These are phyloP conservation scores for Tapera naevia DNA, from an alignment of 2,797 vertebrate species.

Conservation along the genomic window DNA sequence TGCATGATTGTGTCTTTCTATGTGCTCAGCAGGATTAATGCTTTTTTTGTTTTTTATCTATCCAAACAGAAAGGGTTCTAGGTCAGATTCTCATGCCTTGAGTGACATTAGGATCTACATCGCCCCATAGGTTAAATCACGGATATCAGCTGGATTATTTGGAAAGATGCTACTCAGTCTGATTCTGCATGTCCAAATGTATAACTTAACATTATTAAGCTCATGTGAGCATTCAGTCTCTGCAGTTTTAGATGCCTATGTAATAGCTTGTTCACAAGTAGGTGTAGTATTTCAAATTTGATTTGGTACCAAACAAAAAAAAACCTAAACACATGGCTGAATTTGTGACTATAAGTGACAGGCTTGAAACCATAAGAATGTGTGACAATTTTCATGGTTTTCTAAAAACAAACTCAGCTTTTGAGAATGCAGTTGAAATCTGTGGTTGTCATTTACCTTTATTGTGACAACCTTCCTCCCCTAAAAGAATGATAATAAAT, in stretches of 20 bases:
- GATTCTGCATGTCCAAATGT: not conserved
- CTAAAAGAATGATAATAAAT: not conserved
- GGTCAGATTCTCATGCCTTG: not conserved
- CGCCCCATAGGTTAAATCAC: not conserved
- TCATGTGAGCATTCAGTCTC: not conserved
- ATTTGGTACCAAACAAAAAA: not conserved
- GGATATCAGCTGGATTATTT: not conserved
- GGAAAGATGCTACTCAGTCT: not conserved
- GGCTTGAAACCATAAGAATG: not conserved
- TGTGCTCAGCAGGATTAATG: not conserved
- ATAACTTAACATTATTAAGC: not conserved
- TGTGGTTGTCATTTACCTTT: not conserved
- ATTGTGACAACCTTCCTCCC: not conserved
- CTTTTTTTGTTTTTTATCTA: not conserved
- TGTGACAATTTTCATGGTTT: not conserved
- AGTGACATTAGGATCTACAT: not conserved
- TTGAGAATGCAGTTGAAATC: not conserved
- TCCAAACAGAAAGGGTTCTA: not conserved
- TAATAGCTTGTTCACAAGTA: not conserved
- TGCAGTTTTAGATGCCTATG: not conserved
- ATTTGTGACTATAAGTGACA: not conserved
- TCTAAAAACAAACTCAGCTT: not conserved
- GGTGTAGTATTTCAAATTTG: not conserved
- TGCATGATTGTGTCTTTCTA: fast-evolving
- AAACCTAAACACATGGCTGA: not conserved